Conservation (phyloP, 2,797 vertebrate species). For the Xerus rutilus region DNA sequence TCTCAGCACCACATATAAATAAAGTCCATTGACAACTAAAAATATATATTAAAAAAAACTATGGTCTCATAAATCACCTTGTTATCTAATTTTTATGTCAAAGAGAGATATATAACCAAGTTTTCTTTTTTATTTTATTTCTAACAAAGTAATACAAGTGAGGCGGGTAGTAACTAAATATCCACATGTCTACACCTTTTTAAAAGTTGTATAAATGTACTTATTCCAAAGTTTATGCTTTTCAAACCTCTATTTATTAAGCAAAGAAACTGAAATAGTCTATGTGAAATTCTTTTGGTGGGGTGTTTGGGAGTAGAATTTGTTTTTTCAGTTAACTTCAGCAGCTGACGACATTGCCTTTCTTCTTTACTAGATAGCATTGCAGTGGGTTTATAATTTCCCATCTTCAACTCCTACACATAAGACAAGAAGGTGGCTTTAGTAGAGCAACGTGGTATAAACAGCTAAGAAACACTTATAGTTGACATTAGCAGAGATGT, state of each 20-base stretch:
- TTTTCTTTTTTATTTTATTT: conserved; percentile 56
- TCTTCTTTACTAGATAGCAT: background rate
- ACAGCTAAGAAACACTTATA: conserved; percentile 12
- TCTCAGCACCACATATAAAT: too few relatives aligned
- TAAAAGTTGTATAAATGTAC: background rate
- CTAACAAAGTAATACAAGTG: background rate
- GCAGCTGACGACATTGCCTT: background rate
- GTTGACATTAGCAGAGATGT: background rate
- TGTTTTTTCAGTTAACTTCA: background rate
- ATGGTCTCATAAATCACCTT: background rate
- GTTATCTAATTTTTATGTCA: background rate
- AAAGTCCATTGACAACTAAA: too few relatives aligned
- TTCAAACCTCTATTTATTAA: conserved; percentile 42
- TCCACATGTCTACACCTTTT: background rate
- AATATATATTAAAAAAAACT: background rate
- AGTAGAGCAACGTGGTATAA: background rate
- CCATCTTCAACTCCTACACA: background rate
- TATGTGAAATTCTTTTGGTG: background rate
- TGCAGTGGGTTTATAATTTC: background rate
- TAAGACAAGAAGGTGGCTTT: background rate
- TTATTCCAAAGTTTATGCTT: background rate
- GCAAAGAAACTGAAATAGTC: background rate
- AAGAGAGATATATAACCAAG: background rate
- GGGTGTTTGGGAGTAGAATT: background rate
- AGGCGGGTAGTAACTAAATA: background rate